Base-by-base conservation (phyloP, 2,113 vertebrate species). In the Naja naja region DNA sequence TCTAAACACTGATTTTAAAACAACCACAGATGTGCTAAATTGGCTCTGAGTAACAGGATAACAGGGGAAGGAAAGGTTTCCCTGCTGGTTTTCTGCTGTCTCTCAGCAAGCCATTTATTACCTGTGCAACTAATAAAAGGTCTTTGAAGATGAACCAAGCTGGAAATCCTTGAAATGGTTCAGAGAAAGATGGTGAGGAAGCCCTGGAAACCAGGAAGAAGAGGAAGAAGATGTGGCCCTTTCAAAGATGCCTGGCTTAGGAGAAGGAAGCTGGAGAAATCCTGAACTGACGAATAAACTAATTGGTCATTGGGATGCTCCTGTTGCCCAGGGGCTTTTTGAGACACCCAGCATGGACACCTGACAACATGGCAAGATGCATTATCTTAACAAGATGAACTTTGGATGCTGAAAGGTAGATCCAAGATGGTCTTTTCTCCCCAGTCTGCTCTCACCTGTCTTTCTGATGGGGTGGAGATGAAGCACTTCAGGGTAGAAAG, bases 11-110 rank as follows among this genome's bases (percentile, higher is more conserved):
- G 95, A 93, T 96, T 96, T 95, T 96, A 96, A 97, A 97, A 95
- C 95, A 97, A 95, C 95, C 96, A 96, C 96, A 96, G 95, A 97
- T 96, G 95, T 97, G 95, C 94, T 96, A 97, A 97, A 95, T 95
- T 97, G 96, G 97, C 96, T 96, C 96, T 95, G 96, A 94, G 95
- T 97, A 96, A 97, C 74, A 81, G 95, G 96, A 96, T 95, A 96
- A 95, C 96, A 96, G 95, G 95, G 93, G 96, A 95, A 96, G 96
- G 96, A 95, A 97, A 96, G 95, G 95, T 94, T 96, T 92, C 95
- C 95, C 95, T 94, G 95, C 93, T 96, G 95, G 94, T 93, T 95
- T 96, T 39, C 34, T 22, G 95, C 96, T 95, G 88, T 94, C 95
- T 96, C 94, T 89, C 94, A 95, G 94, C 49, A 54, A 96, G 95